These are phyloP conservation scores for Murina feae DNA, from an alignment of 2,113 vertebrate genomes.

Conservation along the genomic window DNA sequence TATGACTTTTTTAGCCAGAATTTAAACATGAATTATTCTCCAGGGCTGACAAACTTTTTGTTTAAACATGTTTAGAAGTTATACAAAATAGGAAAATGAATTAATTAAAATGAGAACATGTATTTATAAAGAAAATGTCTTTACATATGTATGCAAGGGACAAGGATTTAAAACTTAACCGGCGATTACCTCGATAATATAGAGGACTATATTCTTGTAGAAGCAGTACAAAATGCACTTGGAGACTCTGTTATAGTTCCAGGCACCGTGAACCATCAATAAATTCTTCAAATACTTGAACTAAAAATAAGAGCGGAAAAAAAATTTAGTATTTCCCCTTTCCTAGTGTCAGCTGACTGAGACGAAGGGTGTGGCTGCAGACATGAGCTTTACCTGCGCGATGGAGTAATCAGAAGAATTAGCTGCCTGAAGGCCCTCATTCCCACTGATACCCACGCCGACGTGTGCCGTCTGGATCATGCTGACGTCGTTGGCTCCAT, in stretches of 20 bases:
- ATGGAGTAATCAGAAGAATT: conserved; percentile 99
- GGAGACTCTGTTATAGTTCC: conserved; percentile 98
- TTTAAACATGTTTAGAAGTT: neutral
- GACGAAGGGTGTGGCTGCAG: neutral
- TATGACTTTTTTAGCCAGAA: neutral
- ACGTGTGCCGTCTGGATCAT: conserved; percentile 99
- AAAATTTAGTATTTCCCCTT: neutral
- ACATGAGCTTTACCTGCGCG: conserved; percentile 86
- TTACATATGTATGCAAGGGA: neutral
- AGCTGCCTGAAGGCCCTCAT: conserved; percentile 97
- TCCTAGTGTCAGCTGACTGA: rapidly evolving
- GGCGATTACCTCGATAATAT: conserved; percentile 94
- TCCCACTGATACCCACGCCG: conserved; percentile 97
- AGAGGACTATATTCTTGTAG: conserved; percentile 99
- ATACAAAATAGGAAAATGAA: neutral
- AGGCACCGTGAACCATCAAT: conserved; percentile 96
- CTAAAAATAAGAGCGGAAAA: conserved; percentile 80
- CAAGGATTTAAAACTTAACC: neutral
- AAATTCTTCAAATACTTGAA: conserved; percentile 99
- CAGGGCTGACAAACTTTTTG: neutral
- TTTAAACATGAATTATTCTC: neutral
- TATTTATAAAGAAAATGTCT: neutral
- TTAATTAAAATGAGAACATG: neutral
- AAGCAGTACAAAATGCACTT: conserved; percentile 99
- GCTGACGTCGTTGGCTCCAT: conserved; percentile 97